phyloP scores from a whole-genome alignment of 2,113 vertebrate genomes.

The Oreocharis arfaki region DNA sequence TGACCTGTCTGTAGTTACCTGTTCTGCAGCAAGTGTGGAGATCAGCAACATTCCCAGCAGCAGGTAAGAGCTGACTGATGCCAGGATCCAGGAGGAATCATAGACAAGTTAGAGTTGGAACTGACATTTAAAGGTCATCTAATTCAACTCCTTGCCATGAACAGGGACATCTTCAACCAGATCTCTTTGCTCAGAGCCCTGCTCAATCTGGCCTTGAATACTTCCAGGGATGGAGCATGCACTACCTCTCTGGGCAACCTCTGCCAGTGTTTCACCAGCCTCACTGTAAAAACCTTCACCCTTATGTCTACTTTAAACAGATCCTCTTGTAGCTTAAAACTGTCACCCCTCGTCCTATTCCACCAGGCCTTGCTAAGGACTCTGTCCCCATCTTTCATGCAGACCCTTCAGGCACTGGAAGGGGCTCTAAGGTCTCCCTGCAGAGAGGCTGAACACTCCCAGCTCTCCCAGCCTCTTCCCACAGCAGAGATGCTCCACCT shows the following conservation, averaged over 20 bases:
- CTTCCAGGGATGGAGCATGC: background rate
- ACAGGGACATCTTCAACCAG: background rate
- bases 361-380: background rate
- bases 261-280: background rate
- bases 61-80: background rate
- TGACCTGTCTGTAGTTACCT: background rate
- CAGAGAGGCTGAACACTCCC: background rate
- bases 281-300: background rate
- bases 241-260: background rate
- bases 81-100: background rate
- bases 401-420: background rate
- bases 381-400: accelerated
- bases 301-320: background rate
- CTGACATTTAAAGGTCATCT: accelerated
- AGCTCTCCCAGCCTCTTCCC: background rate
- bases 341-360: background rate
- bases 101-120: accelerated
- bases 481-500: background rate
- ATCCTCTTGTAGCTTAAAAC: no score
- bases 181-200: background rate
- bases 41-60: background rate
- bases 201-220: background rate
- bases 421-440: background rate
- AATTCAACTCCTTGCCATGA: background rate
- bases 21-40: background rate